Evolutionary conservation across 2,113 vertebrate species (phyloP), one percentile per base, ranked within the genome.

Genomic region (Typhlomys cinereus): DNA sequence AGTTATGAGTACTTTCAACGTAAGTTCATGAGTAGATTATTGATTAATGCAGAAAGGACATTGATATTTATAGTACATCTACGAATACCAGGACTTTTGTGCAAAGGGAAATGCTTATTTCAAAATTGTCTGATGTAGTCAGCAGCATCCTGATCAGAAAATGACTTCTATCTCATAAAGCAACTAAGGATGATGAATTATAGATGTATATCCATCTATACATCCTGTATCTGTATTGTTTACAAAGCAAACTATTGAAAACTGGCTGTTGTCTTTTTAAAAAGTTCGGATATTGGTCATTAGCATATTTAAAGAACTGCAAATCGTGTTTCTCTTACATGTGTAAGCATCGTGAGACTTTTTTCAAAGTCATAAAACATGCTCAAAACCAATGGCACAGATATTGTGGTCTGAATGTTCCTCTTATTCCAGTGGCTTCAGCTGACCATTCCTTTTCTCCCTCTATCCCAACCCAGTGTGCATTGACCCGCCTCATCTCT

Each of bases 1-100:
- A 90, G 82, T 95, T 95, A 67, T 92, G 87, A 78, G 69, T 94
- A n/a, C 91, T 97, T 96, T 97, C 91, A 97, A 90, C 18, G 8
- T 64, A 64, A 86, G 36, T 89, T 97, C 91, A 76, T 97, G 95
- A 95, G 88, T 39, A 96, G 94, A 96, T 95, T 93, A 54, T 93
- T 87, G 83, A 89, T 82, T 90, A 93, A 95, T 92, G 85, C 44
- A 96, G 67, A 97, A n/a, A 94, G 94, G 95, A 92, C 78, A 57
- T 64, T 90, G 44, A 21, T 54, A 97, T 96, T 93, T 95, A 89
- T 93, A 91, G 96, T 96, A 93, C 95, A 96, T 93, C 88, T 92
- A 57, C 80, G 92, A 94, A 96, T 64, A 96, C 66, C 94, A 89
- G 91, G 92, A 92, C 69, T 95, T 95, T 59, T 69, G 95, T 80